phyloP scores from a whole-genome alignment of 2,797 vertebrate genomes.

The Ficedula albicollis region DNA sequence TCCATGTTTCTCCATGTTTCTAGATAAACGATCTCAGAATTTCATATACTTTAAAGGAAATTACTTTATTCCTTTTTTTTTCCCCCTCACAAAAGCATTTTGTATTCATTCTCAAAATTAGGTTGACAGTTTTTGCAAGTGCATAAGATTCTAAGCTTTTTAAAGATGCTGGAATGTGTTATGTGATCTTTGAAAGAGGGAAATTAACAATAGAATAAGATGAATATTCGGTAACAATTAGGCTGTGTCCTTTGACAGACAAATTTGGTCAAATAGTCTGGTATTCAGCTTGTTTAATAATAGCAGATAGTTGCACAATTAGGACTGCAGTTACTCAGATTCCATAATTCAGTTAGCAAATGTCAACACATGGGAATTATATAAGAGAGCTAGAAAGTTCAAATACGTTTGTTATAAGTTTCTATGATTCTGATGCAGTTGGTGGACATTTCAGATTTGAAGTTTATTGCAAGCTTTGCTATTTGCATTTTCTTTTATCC shows the following conservation, averaged over 20 bases:
- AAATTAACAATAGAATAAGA: neutral
- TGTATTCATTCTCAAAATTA: neutral
- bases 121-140: neutral
- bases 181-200: neutral
- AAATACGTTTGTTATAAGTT: neutral
- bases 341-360: neutral
- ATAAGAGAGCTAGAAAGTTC: neutral
- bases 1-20: neutral
- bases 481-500: neutral
- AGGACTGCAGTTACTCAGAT: neutral
- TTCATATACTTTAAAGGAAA: neutral
- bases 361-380: neutral
- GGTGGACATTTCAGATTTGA: neutral
- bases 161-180: neutral
- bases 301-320: neutral
- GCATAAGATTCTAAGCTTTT: neutral
- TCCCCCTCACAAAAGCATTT: neutral
- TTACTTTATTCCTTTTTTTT: neutral
- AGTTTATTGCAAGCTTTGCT: neutral
- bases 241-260: neutral
- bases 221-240: neutral
- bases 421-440: neutral
- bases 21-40: neutral
- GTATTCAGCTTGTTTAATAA: neutral
- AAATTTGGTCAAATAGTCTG: neutral